phyloP scores from a whole-genome alignment of 2,888 invertebrate species.

The Brenthis ino region DNA sequence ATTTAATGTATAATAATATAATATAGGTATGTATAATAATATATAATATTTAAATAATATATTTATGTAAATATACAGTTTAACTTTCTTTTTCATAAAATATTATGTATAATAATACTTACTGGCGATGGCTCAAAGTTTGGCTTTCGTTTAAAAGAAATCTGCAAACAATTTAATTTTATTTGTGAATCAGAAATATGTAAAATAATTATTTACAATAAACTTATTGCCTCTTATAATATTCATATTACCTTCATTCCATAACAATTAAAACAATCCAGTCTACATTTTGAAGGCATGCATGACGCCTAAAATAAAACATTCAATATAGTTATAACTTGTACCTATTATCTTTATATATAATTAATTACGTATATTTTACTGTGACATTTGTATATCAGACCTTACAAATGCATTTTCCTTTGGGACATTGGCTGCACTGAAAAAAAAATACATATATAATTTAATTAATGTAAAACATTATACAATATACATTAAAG shows the following conservation, averaged over 20 bases:
- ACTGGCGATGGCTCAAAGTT: slow-evolving; percentile 54
- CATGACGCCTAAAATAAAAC: slow-evolving; percentile 45
- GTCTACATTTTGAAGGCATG: slow-evolving; percentile 47
- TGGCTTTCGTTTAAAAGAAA: slow-evolving; percentile 56
- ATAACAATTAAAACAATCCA: slow-evolving; percentile 52
- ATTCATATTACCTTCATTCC: slow-evolving; percentile 55
- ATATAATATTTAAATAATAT: not conserved
- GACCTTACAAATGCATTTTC: slow-evolving; percentile 52
- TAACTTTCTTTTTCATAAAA: not conserved
- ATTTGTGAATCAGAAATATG: not conserved
- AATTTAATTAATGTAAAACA: not conserved
- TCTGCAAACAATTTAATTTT: slow-evolving; percentile 47
- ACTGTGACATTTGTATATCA: not conserved
- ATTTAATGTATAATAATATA: too few species aligned
- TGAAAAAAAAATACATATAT: slow-evolving; percentile 37
- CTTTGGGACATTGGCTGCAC: slow-evolving; percentile 38
- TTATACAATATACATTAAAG: too few species aligned
- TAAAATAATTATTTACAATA: not conserved
- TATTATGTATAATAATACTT: slow-evolving; percentile 37
- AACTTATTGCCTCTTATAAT: not conserved
- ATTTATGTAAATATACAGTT: not conserved
- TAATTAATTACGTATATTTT: not conserved
- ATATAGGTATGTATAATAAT: too few species aligned
- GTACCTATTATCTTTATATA: too few species aligned
- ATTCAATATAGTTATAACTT: slow-evolving; percentile 1